Evolutionary conservation across 2,888 invertebrate species (phyloP), one percentile per base, ranked within the genome.

Genomic region (Protophormia terraenovae): DNA sequence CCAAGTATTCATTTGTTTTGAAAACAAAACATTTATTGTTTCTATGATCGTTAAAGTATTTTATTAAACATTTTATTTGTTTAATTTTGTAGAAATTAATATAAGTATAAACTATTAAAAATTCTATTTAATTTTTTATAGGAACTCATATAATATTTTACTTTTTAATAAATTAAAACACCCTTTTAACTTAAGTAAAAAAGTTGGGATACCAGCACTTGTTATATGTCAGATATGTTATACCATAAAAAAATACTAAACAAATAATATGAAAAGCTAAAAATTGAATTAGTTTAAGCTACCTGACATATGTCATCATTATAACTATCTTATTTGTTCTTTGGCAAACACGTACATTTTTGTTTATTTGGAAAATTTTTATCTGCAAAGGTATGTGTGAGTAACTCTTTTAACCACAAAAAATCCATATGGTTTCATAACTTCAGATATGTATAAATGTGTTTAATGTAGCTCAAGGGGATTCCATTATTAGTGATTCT

Each of bases 401-500:
- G n/a, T n/a, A n/a, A n/a, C n/a, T n/a, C n/a, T n/a, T n/a, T n/a
- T n/a, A n/a, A n/a, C 69, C 67, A 58, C 47, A 60, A 16, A 35
- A n/a, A n/a, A n/a, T n/a, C n/a, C 35, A 16, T 16, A 62, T 35
- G 7, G 0, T 4, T 60, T 16, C 2, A 19, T 2, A 19, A 19
- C 14, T 8, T 19, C 19, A 62, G 55, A 24, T 55, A 12, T 58
- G 19, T 41, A n/a, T n/a, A n/a, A n/a, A 50, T 69, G 60, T 32
- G 69, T 24, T 38, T 62, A 62, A 78, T 60, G 38, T 45, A 71
- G 69, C 78, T 62, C 69, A 8, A n/a, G 19, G 62, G 78, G 78
- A 69, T 71, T 53, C 14, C 32, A 55, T 7, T 55, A 1, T 27
- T 45, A n/a, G 24, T 55, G 5, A 2, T 22, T 45, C 16, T 12